Evolutionary conservation across 2,113 vertebrate genomes (phyloP), one percentile per base, ranked within the genome.

Genomic region (Syrmaticus mikado): DNA sequence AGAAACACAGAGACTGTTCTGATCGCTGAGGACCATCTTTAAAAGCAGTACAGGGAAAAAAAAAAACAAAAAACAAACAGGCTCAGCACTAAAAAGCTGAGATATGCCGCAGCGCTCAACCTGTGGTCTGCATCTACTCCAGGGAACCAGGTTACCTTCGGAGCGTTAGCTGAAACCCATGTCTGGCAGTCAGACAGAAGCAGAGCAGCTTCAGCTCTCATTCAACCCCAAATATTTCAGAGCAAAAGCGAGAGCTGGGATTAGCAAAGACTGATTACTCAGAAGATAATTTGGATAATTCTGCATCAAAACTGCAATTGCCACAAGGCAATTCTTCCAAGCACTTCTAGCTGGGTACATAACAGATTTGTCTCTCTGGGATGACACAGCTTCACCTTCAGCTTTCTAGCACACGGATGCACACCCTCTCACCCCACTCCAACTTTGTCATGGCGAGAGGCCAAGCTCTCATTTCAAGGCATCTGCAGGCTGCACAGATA

Each of bases 391-490:
- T 22, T 62, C 1, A 4, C 22, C 13, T 11, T 36, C 40, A 7
- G 65, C 74, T 92, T 87, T 84, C 89, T 11, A 81, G 60, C 60
- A 52, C 19, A 32, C 2, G 13, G 34, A 82, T 78, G 36, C 45
- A 57, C 11, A 4, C 3, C 53, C 38, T 52, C 13, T 66, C 8
- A 9, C 64, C 45, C 52, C 30, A 45, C 75, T 10, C 40, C 64
- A 81, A 45, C 67, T 45, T 65, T 28, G 40, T 10, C 8, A 36
- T 19, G 85, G 89, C 87, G 91, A 72, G 22, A 82, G 36, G 81
- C 85, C 93, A 91, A 25, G 76, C 5, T 32, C 40, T 87, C 67
- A 70, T 85, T 82, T 48, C 71, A 65, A 61, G 78, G 92, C 89
- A 95, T 83, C 85, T 87, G 89, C 14, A 2, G 66, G 53, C 74